Base-by-base conservation (phyloP, 2,113 vertebrate genomes). In the Passer domesticus region DNA sequence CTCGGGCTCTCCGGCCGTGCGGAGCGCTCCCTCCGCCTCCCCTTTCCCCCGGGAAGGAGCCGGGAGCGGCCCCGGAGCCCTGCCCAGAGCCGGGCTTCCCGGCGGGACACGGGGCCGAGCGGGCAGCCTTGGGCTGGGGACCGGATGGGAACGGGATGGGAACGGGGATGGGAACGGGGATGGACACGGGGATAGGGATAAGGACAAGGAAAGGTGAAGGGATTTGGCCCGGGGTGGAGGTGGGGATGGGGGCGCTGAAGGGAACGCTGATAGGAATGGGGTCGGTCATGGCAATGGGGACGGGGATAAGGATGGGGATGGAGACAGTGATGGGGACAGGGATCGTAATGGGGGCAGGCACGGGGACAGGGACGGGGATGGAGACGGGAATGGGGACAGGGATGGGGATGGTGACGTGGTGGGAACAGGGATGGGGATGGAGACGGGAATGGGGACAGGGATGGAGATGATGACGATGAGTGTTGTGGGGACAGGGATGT, bases 231-330 rank as follows among this genome's bases (percentile, higher is more conserved):
- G 12, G 6, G 15, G n/a, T 17, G 14, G 30, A 22, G 28, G 46
- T 13, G 24, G 9, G 15, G n/a, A 13, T 18, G 33, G 25, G 15
- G 17, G 5, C 8, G 9, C 14, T 33, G 78, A 49, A 58, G 53
- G 17, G 53, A 46, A 21, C 5, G 16, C 33, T 37, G 28, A 4
- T 19, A 13, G 15, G 41, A 27, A 33, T 13, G 46, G 55, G 10
- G 13, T 9, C 7, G 2, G 21, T 21, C 27, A 47, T 33, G 17
- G 21, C 30, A 14, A 13, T 47, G n/a, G 43, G 23, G 16, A 37
- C 4, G 5, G 18, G 30, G 14, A 33, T 6, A 3, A 10, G 4
- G 25, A 44, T 1, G 2, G 17, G 2, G 9, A 27, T 3, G 9
- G 20, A 39, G 39, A 39, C 39, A 11, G 39, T 11, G 39, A 39